These are phyloP conservation scores for Echinops telfairi DNA, from an alignment of 2,113 vertebrate species.

Conservation along the genomic window DNA sequence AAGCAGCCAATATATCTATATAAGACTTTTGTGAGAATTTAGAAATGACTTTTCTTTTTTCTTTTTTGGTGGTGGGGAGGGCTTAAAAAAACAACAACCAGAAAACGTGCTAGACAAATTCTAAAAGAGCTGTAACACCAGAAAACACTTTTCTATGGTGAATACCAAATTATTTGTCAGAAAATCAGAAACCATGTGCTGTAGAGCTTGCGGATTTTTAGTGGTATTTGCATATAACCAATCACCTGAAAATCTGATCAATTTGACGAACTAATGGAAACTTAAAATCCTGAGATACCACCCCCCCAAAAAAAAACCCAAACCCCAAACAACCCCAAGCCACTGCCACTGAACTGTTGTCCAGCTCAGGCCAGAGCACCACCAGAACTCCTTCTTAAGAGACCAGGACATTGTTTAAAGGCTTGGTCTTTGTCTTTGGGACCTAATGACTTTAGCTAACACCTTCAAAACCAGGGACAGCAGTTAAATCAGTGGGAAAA, in stretches of 20 bases:
- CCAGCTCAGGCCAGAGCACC: too few relatives aligned
- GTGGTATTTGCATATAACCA: conserved; percentile 36
- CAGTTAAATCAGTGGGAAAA: conserved; percentile 51
- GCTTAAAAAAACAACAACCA: too few relatives aligned
- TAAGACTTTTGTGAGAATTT: conserved; percentile 24
- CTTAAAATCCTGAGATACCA: not conserved
- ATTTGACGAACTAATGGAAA: not conserved
- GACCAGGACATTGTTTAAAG: conserved; percentile 20
- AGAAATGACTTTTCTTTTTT: conserved; percentile 39
- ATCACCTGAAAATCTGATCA: not conserved
- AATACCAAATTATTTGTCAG: conserved; percentile 52
- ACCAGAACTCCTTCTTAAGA: not conserved
- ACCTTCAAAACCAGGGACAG: conserved; percentile 46
- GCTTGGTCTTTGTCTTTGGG: not conserved
- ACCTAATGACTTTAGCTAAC: conserved; percentile 26
- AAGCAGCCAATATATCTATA: conserved; percentile 10
- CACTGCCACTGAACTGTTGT: too few relatives aligned
- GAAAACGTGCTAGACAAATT: too few relatives aligned
- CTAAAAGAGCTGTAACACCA: too few relatives aligned
- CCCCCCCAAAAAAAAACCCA: too few relatives aligned
- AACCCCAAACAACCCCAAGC: too few relatives aligned
- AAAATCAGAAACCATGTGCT: conserved; percentile 20
- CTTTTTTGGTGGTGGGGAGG: too few relatives aligned
- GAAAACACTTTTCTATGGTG: conserved; percentile 13
- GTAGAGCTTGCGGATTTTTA: not conserved